Evolutionary conservation across 2,113 vertebrate species (phyloP), one percentile per base, ranked within the genome.

Genomic region (Podarcis cretensis): DNA sequence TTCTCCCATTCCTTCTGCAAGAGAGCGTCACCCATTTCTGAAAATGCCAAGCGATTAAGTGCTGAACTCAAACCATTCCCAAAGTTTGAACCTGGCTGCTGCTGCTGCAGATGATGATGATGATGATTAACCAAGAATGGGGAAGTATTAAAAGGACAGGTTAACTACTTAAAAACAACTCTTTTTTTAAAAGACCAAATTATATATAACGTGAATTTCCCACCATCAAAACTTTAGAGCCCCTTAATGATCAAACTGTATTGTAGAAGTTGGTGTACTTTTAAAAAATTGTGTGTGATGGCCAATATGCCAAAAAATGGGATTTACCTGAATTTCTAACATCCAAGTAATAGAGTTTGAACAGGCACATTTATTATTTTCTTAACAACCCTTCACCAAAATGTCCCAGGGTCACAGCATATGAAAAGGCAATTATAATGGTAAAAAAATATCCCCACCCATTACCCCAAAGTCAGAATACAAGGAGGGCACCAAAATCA

Each of bases 111-210:
- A 54, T 54, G 9, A 54, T 54, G 48, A 2, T 54, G 48, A 2
- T 54, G 48, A 54, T 54, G 48, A 12, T 54, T 10, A 97, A 97
- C 81, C 93, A 93, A 95, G 97, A 97, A 96, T n/a, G 96, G 98
- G 97, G 94, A 94, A 94, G 86, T 95, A 93, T 32, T 89, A 92
- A 96, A 88, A 21, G 95, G 97, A 98, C 92, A 97, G 91, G 91
- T 92, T 96, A 96, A 91, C 94, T 35, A 77, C 71, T 77, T 57
- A 48, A 48, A 77, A 68, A 77, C 82, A 54, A 54, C 92, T 87
- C 92, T 77, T n/a, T 18, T 66, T 94, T 65, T 93, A 74, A 87
- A 91, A 90, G 2, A 93, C 9, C 74, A 65, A 21, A 68, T 81
- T 81, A 91, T 84, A 84, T 14, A 68, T 92, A 87, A 1, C 87